Percentiles rank a stretch among this genome's conserved stretches.
Conservation (phyloP, 1,140 invertebrate genomes). For the Lordiphosa collinella region DNA sequence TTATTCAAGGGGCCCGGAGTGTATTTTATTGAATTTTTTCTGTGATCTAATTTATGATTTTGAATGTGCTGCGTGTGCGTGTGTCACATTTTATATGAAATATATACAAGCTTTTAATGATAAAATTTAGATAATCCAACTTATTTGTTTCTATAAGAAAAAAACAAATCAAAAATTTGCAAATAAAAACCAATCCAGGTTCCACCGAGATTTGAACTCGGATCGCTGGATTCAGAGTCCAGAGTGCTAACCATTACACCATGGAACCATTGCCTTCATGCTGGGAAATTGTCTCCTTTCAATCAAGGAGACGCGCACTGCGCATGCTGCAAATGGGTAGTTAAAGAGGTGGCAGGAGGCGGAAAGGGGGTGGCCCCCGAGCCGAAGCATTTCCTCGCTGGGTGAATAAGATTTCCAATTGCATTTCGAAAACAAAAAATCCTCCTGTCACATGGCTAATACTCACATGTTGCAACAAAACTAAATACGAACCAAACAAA, state of each 20-base stretch:
- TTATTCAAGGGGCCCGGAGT: not conserved
- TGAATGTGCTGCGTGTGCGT: constrained; percentile 47
- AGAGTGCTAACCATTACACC: constrained; percentile 95
- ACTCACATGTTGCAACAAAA: constrained; percentile 24
- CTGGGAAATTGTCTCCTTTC: constrained; percentile 27
- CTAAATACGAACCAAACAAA: constrained; percentile 10
- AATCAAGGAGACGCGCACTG: constrained; percentile 29
- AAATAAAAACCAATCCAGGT: constrained; percentile 80
- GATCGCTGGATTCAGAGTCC: constrained; percentile 95
- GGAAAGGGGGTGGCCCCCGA: not conserved
- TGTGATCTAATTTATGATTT: constrained; percentile 56
- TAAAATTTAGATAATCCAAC: constrained; percentile 15
- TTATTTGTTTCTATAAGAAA: constrained; percentile 1
- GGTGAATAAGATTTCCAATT: not conserved
- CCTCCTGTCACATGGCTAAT: not conserved
- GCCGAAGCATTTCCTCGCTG: no score
- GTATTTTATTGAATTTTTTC: constrained; percentile 28
- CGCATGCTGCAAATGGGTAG: constrained; percentile 40
- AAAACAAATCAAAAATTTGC: not conserved
- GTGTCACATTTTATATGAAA: constrained; percentile 43
- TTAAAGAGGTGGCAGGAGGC: constrained; percentile 1
- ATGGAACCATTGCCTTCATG: constrained; percentile 83
- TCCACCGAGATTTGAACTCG: constrained; percentile 92
- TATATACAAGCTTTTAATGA: constrained; percentile 14
- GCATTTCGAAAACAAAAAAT: not conserved